Conservation (phyloP, 2,113 vertebrate genomes). For the Pholis gunnellus region DNA sequence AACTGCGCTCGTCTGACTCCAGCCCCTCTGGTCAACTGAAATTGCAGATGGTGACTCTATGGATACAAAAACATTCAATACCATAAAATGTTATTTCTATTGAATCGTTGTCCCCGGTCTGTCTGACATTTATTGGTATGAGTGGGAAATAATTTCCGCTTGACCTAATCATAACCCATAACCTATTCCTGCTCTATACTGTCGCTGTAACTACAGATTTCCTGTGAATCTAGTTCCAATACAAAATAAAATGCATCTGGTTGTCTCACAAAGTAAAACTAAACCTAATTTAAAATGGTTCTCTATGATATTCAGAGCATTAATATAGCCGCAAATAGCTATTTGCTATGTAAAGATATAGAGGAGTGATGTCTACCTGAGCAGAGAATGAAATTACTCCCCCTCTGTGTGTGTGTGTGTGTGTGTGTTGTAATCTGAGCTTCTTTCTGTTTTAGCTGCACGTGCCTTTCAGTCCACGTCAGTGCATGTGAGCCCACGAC, state of each 20-base stretch:
- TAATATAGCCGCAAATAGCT: background rate
- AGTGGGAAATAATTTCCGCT: constrained; percentile 61
- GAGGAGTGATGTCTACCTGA: background rate
- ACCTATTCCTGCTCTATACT: constrained; percentile 31
- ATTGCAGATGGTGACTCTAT: constrained; percentile 29
- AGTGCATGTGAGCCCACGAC: no score
- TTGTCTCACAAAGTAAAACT: constrained; percentile 8
- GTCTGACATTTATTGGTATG: constrained; percentile 68
- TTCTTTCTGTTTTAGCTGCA: no score
- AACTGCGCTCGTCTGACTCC: constrained; percentile 11
- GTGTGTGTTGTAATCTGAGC: no score
- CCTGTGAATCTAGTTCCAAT: background rate
- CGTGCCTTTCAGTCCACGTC: no score
- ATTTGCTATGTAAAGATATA: background rate
- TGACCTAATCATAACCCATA: constrained; percentile 61
- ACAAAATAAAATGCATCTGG: background rate
- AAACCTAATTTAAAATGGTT: background rate
- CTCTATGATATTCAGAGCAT: background rate
- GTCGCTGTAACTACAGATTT: constrained; percentile 29
- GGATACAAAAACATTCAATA: constrained; percentile 54
- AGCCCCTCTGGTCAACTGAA: constrained; percentile 25
- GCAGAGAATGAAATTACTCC: background rate
- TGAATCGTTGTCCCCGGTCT: constrained; percentile 34
- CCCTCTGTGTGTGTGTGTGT: no score
- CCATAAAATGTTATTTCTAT: constrained; percentile 48